Evolutionary conservation across 2,113 vertebrate species (phyloP).

Genomic region (Periophthalmodon schlosseri): DNA sequence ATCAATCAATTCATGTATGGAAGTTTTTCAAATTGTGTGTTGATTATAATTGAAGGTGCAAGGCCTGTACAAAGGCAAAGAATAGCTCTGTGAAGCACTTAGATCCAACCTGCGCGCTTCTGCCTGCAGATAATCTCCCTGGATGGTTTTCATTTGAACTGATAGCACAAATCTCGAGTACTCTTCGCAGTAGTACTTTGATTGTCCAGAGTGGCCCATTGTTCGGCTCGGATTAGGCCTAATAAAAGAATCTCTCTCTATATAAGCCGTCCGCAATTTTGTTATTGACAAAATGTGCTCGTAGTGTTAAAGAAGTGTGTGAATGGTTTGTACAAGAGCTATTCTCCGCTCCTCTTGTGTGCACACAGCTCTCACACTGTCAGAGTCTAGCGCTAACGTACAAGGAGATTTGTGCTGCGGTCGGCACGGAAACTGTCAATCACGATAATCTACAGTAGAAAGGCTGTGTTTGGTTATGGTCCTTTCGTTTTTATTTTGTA

Average conservation of each 20-base stretch:
- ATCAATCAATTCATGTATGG: not conserved
- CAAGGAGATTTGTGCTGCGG: not conserved
- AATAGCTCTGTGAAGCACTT: not conserved
- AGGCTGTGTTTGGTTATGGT: not conserved
- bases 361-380: constrained; percentile 16
- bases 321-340: constrained; percentile 49
- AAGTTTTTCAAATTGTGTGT: not conserved
- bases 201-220: constrained; percentile 67
- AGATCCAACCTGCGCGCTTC: not conserved
- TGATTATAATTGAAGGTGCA: constrained; percentile 8
- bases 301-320: constrained; percentile 55
- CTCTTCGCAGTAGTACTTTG: constrained; percentile 60
- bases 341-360: constrained; percentile 27
- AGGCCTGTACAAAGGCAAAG: not conserved
- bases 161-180: constrained; percentile 65
- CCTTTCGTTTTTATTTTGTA: not conserved
- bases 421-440: constrained; percentile 1
- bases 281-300: constrained; percentile 64
- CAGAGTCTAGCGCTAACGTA: not conserved
- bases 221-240: constrained; percentile 57
- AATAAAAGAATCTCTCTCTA: constrained; percentile 60
- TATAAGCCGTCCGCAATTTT: constrained; percentile 53
- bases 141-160: constrained; percentile 59
- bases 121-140: constrained; percentile 46
- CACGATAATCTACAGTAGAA: not conserved